Conservation (phyloP, 1,140 invertebrate species). For the Aricia agestis region DNA sequence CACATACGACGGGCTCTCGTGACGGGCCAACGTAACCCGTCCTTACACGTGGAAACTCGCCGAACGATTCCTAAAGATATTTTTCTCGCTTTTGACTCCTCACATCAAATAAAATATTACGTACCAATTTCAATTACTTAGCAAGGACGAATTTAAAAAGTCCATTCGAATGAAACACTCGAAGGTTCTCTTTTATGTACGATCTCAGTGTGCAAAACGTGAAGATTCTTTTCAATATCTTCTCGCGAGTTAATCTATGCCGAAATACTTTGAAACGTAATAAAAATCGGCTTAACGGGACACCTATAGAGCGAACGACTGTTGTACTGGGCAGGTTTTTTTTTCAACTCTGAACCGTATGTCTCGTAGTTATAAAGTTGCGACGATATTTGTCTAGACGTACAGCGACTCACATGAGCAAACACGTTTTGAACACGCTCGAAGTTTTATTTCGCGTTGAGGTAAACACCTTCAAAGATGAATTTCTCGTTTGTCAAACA, state of each 20-base stretch:
- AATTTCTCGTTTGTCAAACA: constrained; percentile 37
- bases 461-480: constrained; percentile 39
- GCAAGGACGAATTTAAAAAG: constrained; percentile 15
- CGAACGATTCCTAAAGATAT: background rate
- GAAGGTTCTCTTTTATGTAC: constrained; percentile 15
- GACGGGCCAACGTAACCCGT: background rate
- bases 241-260: constrained; percentile 31
- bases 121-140: constrained; percentile 17
- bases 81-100: background rate
- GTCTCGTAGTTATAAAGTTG: constrained; percentile 21
- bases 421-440: constrained; percentile 29
- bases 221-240: constrained; percentile 29
- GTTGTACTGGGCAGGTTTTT: constrained; percentile 29
- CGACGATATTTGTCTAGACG: constrained; percentile 25
- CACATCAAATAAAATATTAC: constrained; percentile 1
- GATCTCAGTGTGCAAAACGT: constrained; percentile 18
- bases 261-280: constrained; percentile 33
- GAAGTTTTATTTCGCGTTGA: constrained; percentile 33
- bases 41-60: background rate
- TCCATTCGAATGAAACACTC: constrained; percentile 11
- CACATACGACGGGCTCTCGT: background rate
- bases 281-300: constrained; percentile 40
- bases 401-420: constrained; percentile 21
- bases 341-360: constrained; percentile 31
- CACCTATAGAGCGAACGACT: constrained; percentile 30